Percentiles rank a stretch among this genome's conserved stretches.
These are phyloP conservation scores for Platichthys flesus DNA, from an alignment of 2,113 vertebrate species.

Conservation along the genomic window DNA sequence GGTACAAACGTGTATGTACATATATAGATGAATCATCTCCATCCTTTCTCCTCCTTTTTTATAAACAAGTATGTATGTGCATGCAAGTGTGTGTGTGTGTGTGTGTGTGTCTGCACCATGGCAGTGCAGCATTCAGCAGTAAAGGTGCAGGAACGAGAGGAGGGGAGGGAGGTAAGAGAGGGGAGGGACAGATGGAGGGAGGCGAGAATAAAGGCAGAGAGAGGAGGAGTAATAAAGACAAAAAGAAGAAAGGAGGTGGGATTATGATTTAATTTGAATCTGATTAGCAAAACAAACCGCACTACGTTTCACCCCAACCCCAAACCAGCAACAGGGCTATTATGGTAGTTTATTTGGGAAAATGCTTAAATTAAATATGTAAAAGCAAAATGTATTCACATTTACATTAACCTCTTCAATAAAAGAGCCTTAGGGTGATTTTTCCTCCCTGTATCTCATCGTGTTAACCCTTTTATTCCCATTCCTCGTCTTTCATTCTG, in stretches of 20 bases:
- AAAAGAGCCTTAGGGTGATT: neutral
- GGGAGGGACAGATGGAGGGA: neutral
- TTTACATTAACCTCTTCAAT: neutral
- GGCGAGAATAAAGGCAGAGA: constrained; percentile 6
- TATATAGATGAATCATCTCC: constrained; percentile 4
- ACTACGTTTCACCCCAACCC: neutral
- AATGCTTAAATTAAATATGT: neutral
- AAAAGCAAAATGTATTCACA: no score
- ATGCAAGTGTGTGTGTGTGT: neutral
- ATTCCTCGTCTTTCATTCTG: neutral
- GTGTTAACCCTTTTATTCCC: neutral
- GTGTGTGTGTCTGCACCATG: neutral
- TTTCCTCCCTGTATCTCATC: neutral
- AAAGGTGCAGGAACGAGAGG: constrained; percentile 15
- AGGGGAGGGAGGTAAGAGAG: neutral
- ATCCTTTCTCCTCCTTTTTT: constrained; percentile 20
- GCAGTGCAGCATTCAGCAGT: constrained; percentile 29
- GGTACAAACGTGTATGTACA: neutral
- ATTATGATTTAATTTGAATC: constrained; percentile 11
- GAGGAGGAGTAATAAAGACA: neutral
- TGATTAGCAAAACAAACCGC: neutral
- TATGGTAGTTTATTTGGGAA: neutral
- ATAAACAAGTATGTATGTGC: constrained; percentile 9
- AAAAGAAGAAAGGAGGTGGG: neutral
- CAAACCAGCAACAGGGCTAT: neutral